Percentiles rank a stretch among this genome's conserved stretches.
phyloP scores from a whole-genome alignment of 92 coral and sea anemone species.

The Zoanthus solanderi region DNA sequence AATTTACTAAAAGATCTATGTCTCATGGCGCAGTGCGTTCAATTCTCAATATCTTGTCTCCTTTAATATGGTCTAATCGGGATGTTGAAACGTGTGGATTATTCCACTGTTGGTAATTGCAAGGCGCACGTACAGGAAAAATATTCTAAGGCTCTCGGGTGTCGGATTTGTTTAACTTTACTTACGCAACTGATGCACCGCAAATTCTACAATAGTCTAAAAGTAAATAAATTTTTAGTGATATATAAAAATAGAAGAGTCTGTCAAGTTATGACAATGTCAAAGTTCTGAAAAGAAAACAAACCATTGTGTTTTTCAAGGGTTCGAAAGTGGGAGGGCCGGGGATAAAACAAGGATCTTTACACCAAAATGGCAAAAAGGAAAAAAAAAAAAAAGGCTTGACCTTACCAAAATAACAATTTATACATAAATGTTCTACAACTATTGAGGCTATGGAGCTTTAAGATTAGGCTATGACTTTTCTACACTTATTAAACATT shows the following conservation, averaged over 20 bases:
- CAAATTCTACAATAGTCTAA: constrained; percentile 22
- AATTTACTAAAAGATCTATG: background rate
- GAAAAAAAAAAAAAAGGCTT: too few relatives aligned
- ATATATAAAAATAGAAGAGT: background rate
- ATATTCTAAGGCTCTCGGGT: background rate
- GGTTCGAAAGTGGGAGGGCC: too few relatives aligned
- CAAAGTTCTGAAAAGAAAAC: background rate
- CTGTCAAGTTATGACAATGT: background rate
- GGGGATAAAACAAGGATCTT: too few relatives aligned
- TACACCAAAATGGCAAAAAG: too few relatives aligned
- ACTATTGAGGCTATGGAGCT: too few relatives aligned
- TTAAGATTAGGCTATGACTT: too few relatives aligned
- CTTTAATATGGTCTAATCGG: background rate
- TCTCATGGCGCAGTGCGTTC: background rate
- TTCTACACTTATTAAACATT: too few relatives aligned
- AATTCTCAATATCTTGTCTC: background rate
- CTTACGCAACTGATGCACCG: constrained; percentile 10
- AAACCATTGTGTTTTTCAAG: too few relatives aligned
- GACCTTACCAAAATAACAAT: too few relatives aligned
- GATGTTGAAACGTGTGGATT: background rate
- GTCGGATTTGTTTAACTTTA: background rate
- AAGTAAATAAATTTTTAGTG: background rate
- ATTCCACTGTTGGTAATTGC: background rate
- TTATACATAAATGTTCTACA: too few relatives aligned
- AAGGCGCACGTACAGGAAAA: constrained; percentile 24